Evolutionary conservation across 2,888 invertebrate species (phyloP), one percentile per base, ranked within the genome.

Genomic region (Eupithecia subumbrata): DNA sequence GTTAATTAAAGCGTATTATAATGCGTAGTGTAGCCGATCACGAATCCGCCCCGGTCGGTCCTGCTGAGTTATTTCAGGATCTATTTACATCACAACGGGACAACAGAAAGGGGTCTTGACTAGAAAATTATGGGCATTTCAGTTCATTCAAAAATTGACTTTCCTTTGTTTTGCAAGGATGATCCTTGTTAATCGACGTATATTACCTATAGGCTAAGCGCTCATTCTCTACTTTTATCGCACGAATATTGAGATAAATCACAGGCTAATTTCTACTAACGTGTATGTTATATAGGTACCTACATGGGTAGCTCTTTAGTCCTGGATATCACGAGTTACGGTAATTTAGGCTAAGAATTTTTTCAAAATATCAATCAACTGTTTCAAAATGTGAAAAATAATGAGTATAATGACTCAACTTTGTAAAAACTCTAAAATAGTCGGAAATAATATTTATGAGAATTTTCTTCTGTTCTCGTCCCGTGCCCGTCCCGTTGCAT

Each of bases 1-100:
- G 92, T 91, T 94, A 94, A 94, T 94, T 93, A 91, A 91, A 90
- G 85, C 87, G 88, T 90, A 91, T 91, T 91, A 90, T 90, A 91
- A 91, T 89, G 88, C 86, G 90, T 88, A 88, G 88, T 87, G 88
- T 90, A 80, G 91, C 91, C 92, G 92, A 90, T 90, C 92, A 92
- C 91, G 91, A 93, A 91, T 91, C 92, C 93, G 92, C 91, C 93
- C 91, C 93, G 92, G 91, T 93, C 91, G 71, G 89, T 88, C 90
- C 90, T 91, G 90, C 88, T 89, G 71, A 75, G 77, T 63, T 77
- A 77, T 75, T 75, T 71, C 37, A 72, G 16, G 37, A 11, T 22
- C 69, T 40, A 34, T 60, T 75, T 25, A 71, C 64, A 75, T 45
- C 14, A 37, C 25, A n/a, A 71, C 71, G 77, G 56, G 73, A 72